Base-by-base conservation (phyloP, 2,797 vertebrate genomes). In the Micromesistius poutassou region DNA sequence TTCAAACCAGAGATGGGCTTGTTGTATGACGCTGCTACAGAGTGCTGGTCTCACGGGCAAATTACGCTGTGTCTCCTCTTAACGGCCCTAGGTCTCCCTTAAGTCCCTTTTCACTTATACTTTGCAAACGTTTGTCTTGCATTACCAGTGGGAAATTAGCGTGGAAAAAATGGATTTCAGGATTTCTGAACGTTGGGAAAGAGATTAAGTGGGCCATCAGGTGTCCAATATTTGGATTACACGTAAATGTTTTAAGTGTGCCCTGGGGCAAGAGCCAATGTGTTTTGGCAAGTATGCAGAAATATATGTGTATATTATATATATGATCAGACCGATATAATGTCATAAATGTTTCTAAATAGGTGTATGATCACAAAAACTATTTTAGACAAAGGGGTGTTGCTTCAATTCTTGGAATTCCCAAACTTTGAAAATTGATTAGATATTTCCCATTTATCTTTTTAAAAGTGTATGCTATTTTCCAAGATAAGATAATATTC, bases 161-260 rank as follows among this genome's bases (percentile, higher is more conserved):
- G 75, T 42, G 40, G 2, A 82, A 83, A 89, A 87, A 91, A 91
- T 84, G 80, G 79, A 88, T 77, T 79, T 76, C 81, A 81, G 83
- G 89, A 87, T 87, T 83, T 87, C 78, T 76, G 79, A 74, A 82
- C 74, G 84, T 82, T 78, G 84, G 83, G 88, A 88, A 90, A 87
- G 77, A 76, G 81, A 81, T 77, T 76, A 76, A 86, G 84, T 86
- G 82, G 87, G 40, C 87, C 87, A 89, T 82, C 70, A 76, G 36
- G 72, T 76, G 79, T 38, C 6, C 16, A 12, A 71, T 71, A 71
- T 30, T 19, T 31, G 4, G 14, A 19, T 13, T 14, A 38, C 36
- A 14, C 40, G 3, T 13, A 42, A 42, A 42, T 42, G 40, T 42
- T 42, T 42, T 42, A 13, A 42, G 40, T 2, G 13, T 13, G 40